Conservation (phyloP, 2,113 vertebrate species). For the Charadrius vociferus region DNA sequence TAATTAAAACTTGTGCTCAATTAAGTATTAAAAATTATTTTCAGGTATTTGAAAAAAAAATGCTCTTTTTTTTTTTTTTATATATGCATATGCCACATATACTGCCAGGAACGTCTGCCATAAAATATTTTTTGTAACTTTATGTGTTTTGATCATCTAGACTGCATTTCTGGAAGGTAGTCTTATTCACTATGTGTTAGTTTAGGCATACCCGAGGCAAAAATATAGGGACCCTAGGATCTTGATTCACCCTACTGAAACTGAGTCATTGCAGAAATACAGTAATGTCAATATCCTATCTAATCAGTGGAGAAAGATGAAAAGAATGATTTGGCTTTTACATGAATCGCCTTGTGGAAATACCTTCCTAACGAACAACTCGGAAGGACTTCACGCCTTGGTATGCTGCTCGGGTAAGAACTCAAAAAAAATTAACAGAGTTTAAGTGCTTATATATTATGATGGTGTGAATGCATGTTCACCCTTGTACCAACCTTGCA, state of each 20-base stretch:
- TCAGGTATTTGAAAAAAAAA: too few relatives aligned
- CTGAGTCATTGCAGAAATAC: not conserved
- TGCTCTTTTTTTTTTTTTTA: not conserved
- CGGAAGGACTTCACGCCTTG: not conserved
- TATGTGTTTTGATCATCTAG: not conserved
- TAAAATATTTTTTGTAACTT: not conserved
- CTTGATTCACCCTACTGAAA: not conserved
- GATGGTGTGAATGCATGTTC: not conserved
- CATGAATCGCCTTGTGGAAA: not conserved
- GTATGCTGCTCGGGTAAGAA: not conserved
- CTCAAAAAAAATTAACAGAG: not conserved
- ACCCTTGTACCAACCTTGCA: not conserved
- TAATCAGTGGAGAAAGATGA: not conserved
- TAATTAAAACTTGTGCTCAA: not conserved
- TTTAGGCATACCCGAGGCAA: not conserved
- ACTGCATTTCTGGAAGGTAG: not conserved
- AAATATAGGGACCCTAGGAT: not conserved
- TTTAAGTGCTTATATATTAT: not conserved
- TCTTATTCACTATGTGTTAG: not conserved
- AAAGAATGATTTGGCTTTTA: not conserved
- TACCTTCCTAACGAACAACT: not conserved
- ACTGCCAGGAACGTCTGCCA: not conserved
- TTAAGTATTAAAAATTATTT: not conserved
- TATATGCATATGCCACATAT: not conserved
- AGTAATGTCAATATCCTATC: not conserved